A percentile compares a stretch with the other conserved stretches of the same genome.
phyloP scores from a whole-genome alignment of 2,888 invertebrate genomes.

The Drosophila recens region DNA sequence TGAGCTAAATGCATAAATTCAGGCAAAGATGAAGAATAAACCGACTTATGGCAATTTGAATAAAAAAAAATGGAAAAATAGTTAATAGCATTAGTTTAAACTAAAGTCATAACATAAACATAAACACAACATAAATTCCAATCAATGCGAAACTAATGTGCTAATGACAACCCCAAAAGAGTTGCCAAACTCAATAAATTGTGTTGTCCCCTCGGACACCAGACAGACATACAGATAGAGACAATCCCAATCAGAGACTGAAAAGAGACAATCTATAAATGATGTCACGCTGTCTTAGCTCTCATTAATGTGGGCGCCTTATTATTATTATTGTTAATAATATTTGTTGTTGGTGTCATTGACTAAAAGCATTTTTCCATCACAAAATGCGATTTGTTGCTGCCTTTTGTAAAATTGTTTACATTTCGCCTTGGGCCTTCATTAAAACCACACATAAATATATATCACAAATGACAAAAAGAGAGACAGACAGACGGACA shows the following conservation, averaged over 20 bases:
- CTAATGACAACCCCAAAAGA: conserved; percentile 64
- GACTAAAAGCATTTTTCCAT: conserved; percentile 72
- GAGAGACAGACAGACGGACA: conserved; percentile 12
- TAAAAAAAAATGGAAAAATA: conserved; percentile 11
- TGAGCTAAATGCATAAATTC: conserved; percentile 51
- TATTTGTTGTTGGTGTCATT: conserved; percentile 10
- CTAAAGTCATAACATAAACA: conserved; percentile 65
- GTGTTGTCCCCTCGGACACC: conserved; percentile 11
- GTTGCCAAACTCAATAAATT: conserved; percentile 63
- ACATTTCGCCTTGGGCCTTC: conserved; percentile 76
- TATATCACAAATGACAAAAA: conserved; percentile 71
- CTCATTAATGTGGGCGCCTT: conserved; percentile 70
- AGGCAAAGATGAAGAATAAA: not conserved
- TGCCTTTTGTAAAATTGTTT: conserved; percentile 65
- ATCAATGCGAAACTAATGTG: conserved; percentile 73
- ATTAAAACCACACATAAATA: conserved; percentile 58
- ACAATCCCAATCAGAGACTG: conserved; percentile 12
- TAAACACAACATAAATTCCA: conserved; percentile 79
- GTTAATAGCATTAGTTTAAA: conserved; percentile 64
- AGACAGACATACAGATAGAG: not conserved
- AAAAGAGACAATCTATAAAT: conserved; percentile 49
- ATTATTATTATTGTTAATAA: conserved; percentile 34
- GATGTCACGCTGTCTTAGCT: conserved; percentile 68
- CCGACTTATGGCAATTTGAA: conserved; percentile 17
- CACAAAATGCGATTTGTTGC: conserved; percentile 45